A percentile compares a stretch with the other conserved stretches of the same genome.
phyloP scores from a whole-genome alignment of 37 sponge, comb jelly and placozoan species.

The Aplysina aerophoba region DNA sequence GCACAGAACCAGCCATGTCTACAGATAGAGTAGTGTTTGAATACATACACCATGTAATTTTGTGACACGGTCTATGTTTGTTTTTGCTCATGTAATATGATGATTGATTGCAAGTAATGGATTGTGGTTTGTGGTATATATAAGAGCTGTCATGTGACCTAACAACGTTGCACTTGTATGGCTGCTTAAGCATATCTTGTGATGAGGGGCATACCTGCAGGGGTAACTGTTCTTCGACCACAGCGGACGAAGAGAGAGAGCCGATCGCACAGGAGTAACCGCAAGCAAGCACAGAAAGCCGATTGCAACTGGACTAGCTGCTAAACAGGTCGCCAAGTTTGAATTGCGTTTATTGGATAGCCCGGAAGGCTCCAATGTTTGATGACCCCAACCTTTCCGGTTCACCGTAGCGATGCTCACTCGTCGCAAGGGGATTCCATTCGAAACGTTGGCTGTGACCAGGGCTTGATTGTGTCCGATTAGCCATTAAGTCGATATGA shows the following conservation, averaged over 20 bases:
- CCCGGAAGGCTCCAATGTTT: not conserved
- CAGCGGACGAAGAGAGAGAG: conserved; percentile 4
- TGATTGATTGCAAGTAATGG: not conserved
- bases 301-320: conserved; percentile 8
- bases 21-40: not conserved
- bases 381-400: conserved; percentile 4
- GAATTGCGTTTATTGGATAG: not conserved
- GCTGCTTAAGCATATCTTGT: conserved; percentile 1
- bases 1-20: conserved; percentile 4
- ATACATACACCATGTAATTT: not conserved
- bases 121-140: not conserved
- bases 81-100: not conserved
- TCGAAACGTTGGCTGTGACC: conserved; percentile 5
- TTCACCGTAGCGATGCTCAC: conserved; percentile 4
- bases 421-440: not conserved
- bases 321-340: conserved; percentile 2
- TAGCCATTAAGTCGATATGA: too few species aligned
- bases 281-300: not conserved
- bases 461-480: conserved; percentile 8
- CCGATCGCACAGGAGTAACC: not conserved
- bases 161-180: not conserved
- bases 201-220: conserved; percentile 1
- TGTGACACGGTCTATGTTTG: not conserved
- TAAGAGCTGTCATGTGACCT: not conserved
- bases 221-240: conserved; percentile 1